Evolutionary conservation across 2,888 invertebrate species (phyloP).

Genomic region (Acrobasis consociella): DNA sequence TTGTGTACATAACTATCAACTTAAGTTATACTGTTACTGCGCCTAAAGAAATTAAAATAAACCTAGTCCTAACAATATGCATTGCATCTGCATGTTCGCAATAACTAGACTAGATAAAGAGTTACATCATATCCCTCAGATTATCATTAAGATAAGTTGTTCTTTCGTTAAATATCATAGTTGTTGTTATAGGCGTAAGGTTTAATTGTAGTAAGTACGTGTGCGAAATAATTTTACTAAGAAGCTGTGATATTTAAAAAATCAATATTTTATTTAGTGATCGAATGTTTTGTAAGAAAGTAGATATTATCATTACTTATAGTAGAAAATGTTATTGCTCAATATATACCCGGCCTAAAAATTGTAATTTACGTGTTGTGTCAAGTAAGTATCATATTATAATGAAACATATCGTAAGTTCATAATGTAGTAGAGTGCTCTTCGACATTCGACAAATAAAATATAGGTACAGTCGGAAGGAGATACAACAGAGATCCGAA

Average conservation of each 20-base stretch:
- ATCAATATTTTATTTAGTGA: conserved; percentile 85
- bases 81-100: too few relatives aligned
- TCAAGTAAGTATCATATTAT: background rate
- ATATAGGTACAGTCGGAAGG: too few relatives aligned
- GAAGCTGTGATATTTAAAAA: conserved; percentile 20
- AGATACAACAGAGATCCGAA: too few relatives aligned
- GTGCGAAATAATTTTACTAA: background rate
- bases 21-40: conserved; percentile 92
- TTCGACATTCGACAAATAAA: too few relatives aligned
- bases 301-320: background rate
- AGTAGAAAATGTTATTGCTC: conserved; percentile 4
- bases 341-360: conserved; percentile 11
- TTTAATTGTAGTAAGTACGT: background rate
- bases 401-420: too few relatives aligned
- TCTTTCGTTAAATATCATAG: background rate
- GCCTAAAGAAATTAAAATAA: conserved; percentile 25
- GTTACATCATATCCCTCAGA: background rate
- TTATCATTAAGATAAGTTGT: background rate
- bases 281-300: conserved; percentile 55
- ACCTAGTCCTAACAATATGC: background rate
- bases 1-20: conserved; percentile 88
- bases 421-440: too few relatives aligned
- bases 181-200: background rate
- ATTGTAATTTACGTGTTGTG: conserved; percentile 8
- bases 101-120: background rate